Evolutionary conservation across 2,113 vertebrate species (phyloP), one percentile per base, ranked within the genome.

Genomic region (Nematolebias whitei): DNA sequence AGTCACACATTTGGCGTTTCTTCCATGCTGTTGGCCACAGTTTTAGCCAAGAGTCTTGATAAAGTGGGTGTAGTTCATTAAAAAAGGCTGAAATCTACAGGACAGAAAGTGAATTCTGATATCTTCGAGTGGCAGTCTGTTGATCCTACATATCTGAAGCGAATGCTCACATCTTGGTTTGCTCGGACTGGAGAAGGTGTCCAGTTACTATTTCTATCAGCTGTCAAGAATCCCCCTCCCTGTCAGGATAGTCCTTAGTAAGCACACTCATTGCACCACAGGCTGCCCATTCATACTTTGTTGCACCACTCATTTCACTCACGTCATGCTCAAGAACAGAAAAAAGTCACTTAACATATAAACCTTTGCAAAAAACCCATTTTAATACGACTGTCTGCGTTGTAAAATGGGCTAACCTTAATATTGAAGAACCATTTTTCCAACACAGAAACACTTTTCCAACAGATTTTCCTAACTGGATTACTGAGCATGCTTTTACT

Each of bases 241-340:
- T 56, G 32, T 16, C 47, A 8, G 35, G 19, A 35, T 44, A 0
- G 48, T 19, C 56, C 62, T 61, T 35, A 68, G 20, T 68, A 66
- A 66, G 66, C 63, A 35, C 38, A 26, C 41, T 18, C 20, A 20
- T 29, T 23, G n/a, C n/a, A n/a, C n/a, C 43, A 53, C 22, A 49
- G 63, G 40, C 63, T 26, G 11, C 56, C 43, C 63, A 72, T 76
- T 75, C 76, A 76, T 48, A 20, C 24, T 22, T 50, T 60, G 60
- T 50, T 48, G 26, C 51, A n/a, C 40, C 29, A 0, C 60, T 68
- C 55, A 61, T 75, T 72, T 59, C 47, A 68, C 14, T 43, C 65
- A 65, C 8, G 51, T 58, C 59, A 61, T 32, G 13, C 23, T 35
- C 13, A 45, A 54, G 22, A 51, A 70, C 9, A 26, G 4, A 57